Evolutionary conservation across 2,113 vertebrate species (phyloP).

Genomic region (Bubo bubo): DNA sequence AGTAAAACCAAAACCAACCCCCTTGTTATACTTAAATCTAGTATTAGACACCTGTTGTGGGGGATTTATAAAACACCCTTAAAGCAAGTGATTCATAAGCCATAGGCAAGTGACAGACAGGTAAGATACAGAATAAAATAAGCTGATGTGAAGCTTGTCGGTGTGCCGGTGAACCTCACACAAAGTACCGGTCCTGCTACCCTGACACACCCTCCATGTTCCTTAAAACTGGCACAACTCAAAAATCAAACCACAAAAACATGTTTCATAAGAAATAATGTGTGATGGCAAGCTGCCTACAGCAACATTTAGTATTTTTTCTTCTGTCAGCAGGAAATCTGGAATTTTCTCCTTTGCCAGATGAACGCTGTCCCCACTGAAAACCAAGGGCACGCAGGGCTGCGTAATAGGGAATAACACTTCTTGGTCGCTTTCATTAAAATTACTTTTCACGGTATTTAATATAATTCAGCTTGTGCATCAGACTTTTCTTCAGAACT

Average conservation of each 20-base stretch:
- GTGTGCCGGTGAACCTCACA: neutral
- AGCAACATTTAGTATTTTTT: constrained; percentile 38
- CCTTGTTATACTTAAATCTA: neutral
- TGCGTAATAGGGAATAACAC: neutral
- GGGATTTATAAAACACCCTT: neutral
- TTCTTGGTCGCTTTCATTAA: neutral
- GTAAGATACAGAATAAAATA: neutral
- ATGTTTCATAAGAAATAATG: constrained; percentile 60
- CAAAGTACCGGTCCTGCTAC: neutral
- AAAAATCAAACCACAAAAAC: constrained; percentile 42
- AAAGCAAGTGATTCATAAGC: neutral
- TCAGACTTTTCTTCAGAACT: neutral
- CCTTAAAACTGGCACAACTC: neutral
- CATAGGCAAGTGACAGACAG: neutral
- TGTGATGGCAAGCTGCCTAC: constrained; percentile 26
- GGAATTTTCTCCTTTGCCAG: constrained; percentile 34
- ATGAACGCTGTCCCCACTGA: neutral
- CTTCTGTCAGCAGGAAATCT: constrained; percentile 45
- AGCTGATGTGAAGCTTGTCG: neutral
- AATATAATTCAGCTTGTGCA: neutral
- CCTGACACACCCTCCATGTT: neutral
- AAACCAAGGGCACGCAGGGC: neutral
- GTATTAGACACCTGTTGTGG: constrained; percentile 9
- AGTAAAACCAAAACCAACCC: neutral
- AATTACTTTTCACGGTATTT: neutral